Percentiles rank a stretch among this genome's conserved stretches.
These are phyloP conservation scores for Capreolus pygargus DNA, from an alignment of 2,113 vertebrate species.

Conservation along the genomic window DNA sequence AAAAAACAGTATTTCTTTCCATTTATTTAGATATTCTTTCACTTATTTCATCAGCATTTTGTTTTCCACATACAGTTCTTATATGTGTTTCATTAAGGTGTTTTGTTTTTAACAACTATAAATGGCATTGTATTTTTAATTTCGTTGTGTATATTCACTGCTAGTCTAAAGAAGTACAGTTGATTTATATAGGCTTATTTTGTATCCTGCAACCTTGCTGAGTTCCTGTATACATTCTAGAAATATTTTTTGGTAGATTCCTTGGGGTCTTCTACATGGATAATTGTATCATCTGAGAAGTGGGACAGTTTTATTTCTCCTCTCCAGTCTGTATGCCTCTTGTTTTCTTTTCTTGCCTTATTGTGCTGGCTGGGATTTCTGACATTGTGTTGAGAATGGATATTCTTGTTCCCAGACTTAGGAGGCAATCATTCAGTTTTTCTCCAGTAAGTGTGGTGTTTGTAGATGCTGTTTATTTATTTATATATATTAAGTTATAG, in stretches of 20 bases:
- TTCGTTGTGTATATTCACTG: background rate
- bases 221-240: background rate
- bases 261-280: background rate
- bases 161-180: background rate
- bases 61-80: background rate
- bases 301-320: background rate
- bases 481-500: background rate
- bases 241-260: background rate
- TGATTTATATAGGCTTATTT: background rate
- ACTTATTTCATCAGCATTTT: background rate
- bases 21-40: too few species aligned
- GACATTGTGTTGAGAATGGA: rapidly evolving
- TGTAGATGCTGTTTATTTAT: background rate
- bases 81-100: background rate
- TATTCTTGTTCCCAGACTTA: background rate
- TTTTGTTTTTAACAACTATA: background rate
- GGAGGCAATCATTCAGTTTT: background rate
- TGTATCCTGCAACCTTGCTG: background rate
- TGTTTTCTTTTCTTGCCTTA: background rate
- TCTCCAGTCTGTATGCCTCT: background rate
- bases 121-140: background rate
- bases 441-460: background rate
- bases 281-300: background rate
- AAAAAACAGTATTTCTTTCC: background rate
- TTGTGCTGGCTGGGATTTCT: background rate